phyloP scores from a whole-genome alignment of 2,797 vertebrate genomes.

The Cynopterus sphinx region DNA sequence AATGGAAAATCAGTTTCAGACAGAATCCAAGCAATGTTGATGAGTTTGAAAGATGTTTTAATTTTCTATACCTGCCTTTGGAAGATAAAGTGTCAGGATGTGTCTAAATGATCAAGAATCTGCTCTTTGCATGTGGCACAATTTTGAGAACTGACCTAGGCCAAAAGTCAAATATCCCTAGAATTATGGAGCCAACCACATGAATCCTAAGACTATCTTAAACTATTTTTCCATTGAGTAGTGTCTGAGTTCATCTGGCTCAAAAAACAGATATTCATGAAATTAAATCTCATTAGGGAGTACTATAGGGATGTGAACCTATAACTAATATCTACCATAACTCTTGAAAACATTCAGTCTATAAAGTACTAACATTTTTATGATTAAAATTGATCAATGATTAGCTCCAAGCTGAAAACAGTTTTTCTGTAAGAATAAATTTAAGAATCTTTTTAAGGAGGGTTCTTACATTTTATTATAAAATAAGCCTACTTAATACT shows the following conservation, averaged over 20 bases:
- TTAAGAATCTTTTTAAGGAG: background rate
- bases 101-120: background rate
- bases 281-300: background rate
- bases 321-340: background rate
- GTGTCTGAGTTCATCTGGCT: background rate
- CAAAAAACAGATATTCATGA: constrained; percentile 10
- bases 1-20: background rate
- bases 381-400: background rate
- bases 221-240: background rate
- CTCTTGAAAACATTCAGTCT: background rate
- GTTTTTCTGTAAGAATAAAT: constrained; percentile 5
- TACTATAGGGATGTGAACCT: background rate
- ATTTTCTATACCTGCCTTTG: background rate
- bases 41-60: background rate
- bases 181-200: background rate
- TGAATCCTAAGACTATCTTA: background rate
- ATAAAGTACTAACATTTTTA: background rate
- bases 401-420: background rate
- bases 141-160: background rate
- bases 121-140: background rate
- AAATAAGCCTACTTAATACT: background rate
- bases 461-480: background rate
- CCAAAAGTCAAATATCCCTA: background rate
- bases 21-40: background rate
- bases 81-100: background rate